Evolutionary conservation across 53 echinoderm and acorn worm species (phyloP).

Genomic region (Crossaster papposus): DNA sequence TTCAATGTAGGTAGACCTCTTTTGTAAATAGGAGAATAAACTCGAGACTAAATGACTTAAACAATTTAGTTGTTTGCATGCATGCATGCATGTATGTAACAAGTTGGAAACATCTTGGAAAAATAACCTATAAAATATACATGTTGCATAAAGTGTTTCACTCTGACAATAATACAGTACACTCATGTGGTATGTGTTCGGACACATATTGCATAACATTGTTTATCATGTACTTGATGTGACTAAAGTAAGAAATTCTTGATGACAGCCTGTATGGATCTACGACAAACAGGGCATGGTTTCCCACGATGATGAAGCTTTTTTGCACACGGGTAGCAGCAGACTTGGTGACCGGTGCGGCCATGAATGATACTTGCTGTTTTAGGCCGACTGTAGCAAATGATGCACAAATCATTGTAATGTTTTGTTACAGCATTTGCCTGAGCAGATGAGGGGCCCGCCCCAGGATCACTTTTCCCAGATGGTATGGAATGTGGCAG

Average conservation of each 20-base stretch:
- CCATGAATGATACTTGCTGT: slow-evolving; percentile 94
- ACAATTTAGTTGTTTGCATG: neutral
- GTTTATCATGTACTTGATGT: neutral
- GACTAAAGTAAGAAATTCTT: slow-evolving; percentile 80
- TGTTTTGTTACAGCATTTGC: slow-evolving; percentile 42
- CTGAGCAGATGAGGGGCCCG: slow-evolving; percentile 47
- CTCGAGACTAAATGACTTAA: no score
- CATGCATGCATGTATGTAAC: neutral
- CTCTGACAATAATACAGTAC: slow-evolving; percentile 13
- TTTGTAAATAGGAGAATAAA: no score
- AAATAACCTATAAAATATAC: slow-evolving; percentile 40
- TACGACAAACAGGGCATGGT: slow-evolving; percentile 93
- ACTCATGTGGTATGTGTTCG: neutral
- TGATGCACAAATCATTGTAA: slow-evolving; percentile 69
- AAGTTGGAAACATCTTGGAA: neutral
- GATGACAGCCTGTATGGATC: slow-evolving; percentile 87
- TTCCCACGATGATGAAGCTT: slow-evolving; percentile 89
- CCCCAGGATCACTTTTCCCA: slow-evolving; percentile 48
- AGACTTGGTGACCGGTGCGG: slow-evolving; percentile 89
- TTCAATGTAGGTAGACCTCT: no score
- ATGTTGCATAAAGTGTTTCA: slow-evolving; percentile 41
- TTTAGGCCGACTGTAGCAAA: slow-evolving; percentile 88
- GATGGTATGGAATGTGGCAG: neutral
- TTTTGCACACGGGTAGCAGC: slow-evolving; percentile 95
- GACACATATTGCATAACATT: slow-evolving; percentile 54